These are phyloP conservation scores for Euzophera pinguis DNA, from an alignment of 2,888 invertebrate species.

Conservation along the genomic window DNA sequence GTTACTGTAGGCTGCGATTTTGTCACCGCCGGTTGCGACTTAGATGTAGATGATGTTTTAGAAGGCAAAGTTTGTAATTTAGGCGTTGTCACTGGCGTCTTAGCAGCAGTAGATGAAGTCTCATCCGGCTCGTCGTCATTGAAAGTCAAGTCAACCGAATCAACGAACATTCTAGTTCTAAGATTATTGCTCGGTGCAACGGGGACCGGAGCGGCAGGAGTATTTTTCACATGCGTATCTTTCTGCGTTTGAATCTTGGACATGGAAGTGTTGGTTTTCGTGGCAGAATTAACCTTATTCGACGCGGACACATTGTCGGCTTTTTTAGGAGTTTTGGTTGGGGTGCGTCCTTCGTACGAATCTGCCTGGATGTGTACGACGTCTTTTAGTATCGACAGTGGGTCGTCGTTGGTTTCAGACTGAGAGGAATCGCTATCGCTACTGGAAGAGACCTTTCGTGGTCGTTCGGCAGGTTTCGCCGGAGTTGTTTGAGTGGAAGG, in stretches of 20 bases:
- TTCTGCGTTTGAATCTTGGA: not conserved
- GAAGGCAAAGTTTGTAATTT: not conserved
- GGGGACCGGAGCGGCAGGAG: not conserved
- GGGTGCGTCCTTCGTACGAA: slow-evolving; percentile 9
- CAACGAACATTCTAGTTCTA: not conserved
- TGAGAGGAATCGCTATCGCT: slow-evolving; percentile 30
- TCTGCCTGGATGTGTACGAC: slow-evolving; percentile 58
- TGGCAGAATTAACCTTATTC: not conserved
- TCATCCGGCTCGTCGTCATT: not conserved
- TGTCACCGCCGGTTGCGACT: not conserved
- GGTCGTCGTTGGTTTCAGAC: slow-evolving; percentile 31
- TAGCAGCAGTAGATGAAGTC: not conserved
- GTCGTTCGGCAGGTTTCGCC: not conserved
- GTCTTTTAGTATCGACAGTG: slow-evolving; percentile 49
- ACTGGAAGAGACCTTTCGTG: not conserved
- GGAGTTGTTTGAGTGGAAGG: not conserved
- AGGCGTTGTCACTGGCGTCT: not conserved
- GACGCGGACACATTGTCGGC: not conserved
- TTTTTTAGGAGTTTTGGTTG: not conserved
- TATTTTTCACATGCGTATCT: not conserved
- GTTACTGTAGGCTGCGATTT: not conserved
- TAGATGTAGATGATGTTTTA: not conserved
- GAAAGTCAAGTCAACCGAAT: slow-evolving; percentile 14
- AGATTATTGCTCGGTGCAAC: not conserved
- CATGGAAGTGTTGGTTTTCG: not conserved